These are phyloP conservation scores for Pseudochaenichthys georgianus DNA, from an alignment of 2,797 vertebrate genomes.

Conservation along the genomic window DNA sequence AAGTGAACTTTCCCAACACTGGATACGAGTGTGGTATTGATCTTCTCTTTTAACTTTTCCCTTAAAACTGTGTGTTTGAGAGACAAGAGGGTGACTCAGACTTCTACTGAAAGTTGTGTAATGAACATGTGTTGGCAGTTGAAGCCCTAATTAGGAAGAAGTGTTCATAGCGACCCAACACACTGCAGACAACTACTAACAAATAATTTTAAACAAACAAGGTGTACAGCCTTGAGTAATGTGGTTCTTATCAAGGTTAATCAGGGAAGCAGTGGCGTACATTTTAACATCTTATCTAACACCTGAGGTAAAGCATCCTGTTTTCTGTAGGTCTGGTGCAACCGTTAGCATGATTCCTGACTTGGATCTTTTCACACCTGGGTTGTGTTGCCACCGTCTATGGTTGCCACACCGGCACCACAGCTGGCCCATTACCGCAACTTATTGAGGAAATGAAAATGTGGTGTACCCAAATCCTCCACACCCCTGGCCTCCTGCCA, in stretches of 20 bases:
- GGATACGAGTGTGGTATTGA: background rate
- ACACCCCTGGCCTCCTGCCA: slow-evolving; percentile 60
- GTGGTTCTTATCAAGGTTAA: background rate
- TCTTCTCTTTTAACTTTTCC: background rate
- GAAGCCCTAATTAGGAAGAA: background rate
- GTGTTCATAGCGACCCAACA: slow-evolving; percentile 6
- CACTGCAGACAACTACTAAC: background rate
- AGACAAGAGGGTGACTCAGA: background rate
- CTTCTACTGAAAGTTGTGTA: background rate
- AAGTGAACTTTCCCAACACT: no score
- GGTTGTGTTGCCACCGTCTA: slow-evolving; percentile 50
- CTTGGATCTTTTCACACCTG: slow-evolving; percentile 27
- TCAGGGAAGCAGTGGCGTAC: background rate
- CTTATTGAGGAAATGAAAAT: slow-evolving; percentile 80
- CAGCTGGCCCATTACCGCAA: slow-evolving; percentile 51
- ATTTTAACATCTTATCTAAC: slow-evolving; percentile 2
- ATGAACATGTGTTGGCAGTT: background rate
- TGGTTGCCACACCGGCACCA: slow-evolving; percentile 56
- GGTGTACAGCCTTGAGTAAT: background rate
- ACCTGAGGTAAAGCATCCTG: background rate
- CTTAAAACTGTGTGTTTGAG: background rate
- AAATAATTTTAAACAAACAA: background rate
- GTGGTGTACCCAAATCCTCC: slow-evolving; percentile 61
- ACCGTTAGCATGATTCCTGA: slow-evolving; percentile 28
- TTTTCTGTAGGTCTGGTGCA: background rate